Conservation (phyloP, 2,888 invertebrate species). For the Hymenopus coronatus region DNA sequence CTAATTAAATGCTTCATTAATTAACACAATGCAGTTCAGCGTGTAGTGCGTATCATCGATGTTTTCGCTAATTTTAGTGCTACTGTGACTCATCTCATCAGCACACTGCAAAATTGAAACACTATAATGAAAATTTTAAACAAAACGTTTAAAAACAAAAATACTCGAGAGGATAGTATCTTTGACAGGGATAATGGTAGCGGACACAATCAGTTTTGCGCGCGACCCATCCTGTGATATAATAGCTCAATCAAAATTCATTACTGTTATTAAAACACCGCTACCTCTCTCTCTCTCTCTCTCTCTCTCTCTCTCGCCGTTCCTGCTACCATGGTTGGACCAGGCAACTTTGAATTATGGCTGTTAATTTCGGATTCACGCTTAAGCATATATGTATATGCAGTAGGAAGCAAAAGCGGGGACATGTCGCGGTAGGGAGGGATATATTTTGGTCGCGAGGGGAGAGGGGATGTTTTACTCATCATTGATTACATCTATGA, state of each 20-base stretch:
- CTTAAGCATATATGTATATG: conserved; percentile 22
- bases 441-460: background rate
- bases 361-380: conserved; percentile 27
- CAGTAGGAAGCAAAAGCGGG: background rate
- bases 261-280: conserved; percentile 32
- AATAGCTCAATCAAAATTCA: conserved; percentile 35
- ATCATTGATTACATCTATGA: conserved; percentile 15
- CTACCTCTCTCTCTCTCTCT: background rate
- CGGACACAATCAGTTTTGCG: background rate
- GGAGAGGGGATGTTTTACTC: conserved; percentile 7
- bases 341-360: conserved; percentile 25
- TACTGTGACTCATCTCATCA: background rate
- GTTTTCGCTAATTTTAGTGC: background rate
- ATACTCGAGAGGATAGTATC: background rate
- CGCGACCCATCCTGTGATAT: conserved; percentile 21
- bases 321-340: background rate
- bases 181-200: conserved; percentile 5
- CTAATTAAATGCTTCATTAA: conserved; percentile 19
- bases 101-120: background rate
- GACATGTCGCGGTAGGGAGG: background rate
- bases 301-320: background rate
- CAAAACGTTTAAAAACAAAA: background rate
- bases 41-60: background rate
- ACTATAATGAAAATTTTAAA: background rate
- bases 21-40: background rate